Evolutionary conservation across 2,888 invertebrate genomes (phyloP).

Genomic region (Sarcophaga caerulescens): DNA sequence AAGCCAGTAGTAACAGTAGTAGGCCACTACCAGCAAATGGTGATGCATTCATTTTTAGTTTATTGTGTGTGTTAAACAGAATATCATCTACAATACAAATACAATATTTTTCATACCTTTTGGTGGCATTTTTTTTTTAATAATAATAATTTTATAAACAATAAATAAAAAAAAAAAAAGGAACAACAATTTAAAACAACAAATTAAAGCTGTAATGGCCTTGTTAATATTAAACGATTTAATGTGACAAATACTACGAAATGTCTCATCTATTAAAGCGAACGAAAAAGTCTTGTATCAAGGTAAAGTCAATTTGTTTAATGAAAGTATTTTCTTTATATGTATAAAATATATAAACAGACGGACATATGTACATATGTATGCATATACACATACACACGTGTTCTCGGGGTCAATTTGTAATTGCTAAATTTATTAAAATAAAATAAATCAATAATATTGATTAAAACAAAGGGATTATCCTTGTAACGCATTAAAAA

Average conservation of each 20-base stretch:
- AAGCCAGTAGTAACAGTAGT: slow-evolving; percentile 39
- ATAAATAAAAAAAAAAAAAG: slow-evolving; percentile 1
- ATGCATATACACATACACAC: neutral
- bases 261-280: slow-evolving; percentile 80
- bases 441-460: slow-evolving; percentile 64
- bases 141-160: slow-evolving; percentile 38
- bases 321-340: neutral
- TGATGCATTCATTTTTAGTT: slow-evolving; percentile 60
- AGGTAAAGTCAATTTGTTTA: slow-evolving; percentile 73
- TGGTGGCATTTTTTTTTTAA: slow-evolving; percentile 26
- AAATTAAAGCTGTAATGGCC: slow-evolving; percentile 51
- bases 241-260: slow-evolving; percentile 48
- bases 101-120: slow-evolving; percentile 13
- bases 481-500: slow-evolving; percentile 60
- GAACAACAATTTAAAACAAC: slow-evolving; percentile 16
- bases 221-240: slow-evolving; percentile 36
- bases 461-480: slow-evolving; percentile 58
- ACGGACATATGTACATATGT: neutral
- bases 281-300: slow-evolving; percentile 80
- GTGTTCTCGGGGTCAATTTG: slow-evolving; percentile 4
- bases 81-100: slow-evolving; percentile 22
- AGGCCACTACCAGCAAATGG: slow-evolving; percentile 53
- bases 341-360: too few species aligned
- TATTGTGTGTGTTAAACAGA: slow-evolving; percentile 44
- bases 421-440: slow-evolving; percentile 29